Conservation (phyloP, 53 echinoderm and acorn worm genomes). For the Temnopleurus reevesii region DNA sequence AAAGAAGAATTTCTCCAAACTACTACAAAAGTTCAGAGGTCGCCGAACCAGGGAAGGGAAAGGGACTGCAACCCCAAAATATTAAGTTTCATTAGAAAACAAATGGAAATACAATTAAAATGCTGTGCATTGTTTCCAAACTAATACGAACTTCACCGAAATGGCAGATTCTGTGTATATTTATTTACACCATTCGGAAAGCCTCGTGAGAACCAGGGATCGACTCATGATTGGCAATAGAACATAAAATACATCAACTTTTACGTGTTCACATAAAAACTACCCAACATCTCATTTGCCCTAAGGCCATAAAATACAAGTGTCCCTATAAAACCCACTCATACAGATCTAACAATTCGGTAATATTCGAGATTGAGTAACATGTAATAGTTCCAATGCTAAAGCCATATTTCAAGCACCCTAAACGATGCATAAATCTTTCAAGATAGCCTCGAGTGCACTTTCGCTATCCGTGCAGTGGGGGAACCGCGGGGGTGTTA, state of each 20-base stretch:
- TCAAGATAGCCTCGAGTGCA: conserved; percentile 21
- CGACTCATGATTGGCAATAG: neutral
- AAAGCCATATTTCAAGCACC: conserved; percentile 29
- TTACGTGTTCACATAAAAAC: too few relatives aligned
- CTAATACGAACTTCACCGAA: too few relatives aligned
- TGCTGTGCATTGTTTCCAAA: too few relatives aligned
- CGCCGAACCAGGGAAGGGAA: too few relatives aligned
- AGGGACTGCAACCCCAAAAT: too few relatives aligned
- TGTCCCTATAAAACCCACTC: neutral
- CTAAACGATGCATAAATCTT: conserved; percentile 5
- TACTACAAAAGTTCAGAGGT: too few relatives aligned
- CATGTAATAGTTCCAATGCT: conserved; percentile 30
- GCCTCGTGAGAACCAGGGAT: neutral
- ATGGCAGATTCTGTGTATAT: too few relatives aligned
- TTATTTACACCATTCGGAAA: too few relatives aligned
- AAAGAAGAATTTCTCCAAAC: too few relatives aligned
- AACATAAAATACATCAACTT: neutral
- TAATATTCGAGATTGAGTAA: neutral
- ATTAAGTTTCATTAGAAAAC: neutral
- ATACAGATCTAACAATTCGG: neutral
- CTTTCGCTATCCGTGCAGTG: neutral
- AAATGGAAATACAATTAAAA: too few relatives aligned
- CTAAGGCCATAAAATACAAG: too few relatives aligned
- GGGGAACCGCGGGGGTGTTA: neutral
- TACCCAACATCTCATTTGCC: neutral